Conservation (phyloP, 2,797 vertebrate species). For the Balearica regulorum region DNA sequence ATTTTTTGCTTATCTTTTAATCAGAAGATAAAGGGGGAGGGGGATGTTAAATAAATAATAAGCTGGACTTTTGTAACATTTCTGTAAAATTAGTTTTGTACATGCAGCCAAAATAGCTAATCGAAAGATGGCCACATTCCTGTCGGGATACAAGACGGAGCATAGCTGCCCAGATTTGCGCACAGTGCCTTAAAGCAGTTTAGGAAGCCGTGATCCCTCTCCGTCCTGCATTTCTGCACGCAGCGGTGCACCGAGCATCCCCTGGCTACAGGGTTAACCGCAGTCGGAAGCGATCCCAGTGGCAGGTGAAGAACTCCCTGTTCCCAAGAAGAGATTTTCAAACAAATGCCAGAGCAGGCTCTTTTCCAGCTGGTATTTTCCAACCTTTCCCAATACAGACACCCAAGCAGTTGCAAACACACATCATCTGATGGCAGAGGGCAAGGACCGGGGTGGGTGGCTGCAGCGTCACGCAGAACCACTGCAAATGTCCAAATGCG, state of each 20-base stretch:
- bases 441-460: rapidly evolving
- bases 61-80: background rate
- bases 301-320: background rate
- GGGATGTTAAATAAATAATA: background rate
- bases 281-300: rapidly evolving
- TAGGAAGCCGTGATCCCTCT: background rate
- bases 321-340: background rate
- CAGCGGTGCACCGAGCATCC: background rate
- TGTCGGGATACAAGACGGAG: rapidly evolving
- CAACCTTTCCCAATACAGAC: background rate
- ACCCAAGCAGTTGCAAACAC: rapidly evolving
- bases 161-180: background rate
- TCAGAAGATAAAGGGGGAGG: background rate
- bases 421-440: rapidly evolving
- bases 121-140: background rate
- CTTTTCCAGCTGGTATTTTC: background rate
- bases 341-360: background rate
- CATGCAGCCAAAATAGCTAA: background rate
- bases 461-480: rapidly evolving
- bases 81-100: background rate
- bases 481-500: rapidly evolving
- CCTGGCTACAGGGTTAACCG: background rate
- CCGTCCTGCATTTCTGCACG: rapidly evolving
- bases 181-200: background rate
- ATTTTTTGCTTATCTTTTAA: background rate